phyloP scores from a whole-genome alignment of 2,888 invertebrate species.

The Protophormia terraenovae region DNA sequence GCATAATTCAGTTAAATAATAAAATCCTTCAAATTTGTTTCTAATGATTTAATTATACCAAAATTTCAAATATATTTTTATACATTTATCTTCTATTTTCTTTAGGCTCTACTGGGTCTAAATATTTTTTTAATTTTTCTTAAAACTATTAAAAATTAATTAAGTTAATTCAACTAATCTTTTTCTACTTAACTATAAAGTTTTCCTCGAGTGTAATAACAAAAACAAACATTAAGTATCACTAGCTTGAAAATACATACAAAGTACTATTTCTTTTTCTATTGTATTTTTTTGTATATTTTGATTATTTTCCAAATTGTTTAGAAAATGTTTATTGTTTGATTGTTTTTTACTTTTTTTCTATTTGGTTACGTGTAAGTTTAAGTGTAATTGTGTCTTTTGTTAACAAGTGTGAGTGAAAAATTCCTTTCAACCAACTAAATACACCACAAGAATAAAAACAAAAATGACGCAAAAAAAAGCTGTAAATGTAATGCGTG shows the following conservation, averaged over 20 bases:
- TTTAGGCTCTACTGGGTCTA: too few species aligned
- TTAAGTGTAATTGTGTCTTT: not conserved
- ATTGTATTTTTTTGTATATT: not conserved
- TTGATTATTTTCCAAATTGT: slow-evolving; percentile 30
- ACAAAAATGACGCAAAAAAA: not conserved
- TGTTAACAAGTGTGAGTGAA: not conserved
- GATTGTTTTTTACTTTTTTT: not conserved
- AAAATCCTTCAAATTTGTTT: too few species aligned
- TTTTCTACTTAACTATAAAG: too few species aligned
- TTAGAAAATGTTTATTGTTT: slow-evolving; percentile 45
- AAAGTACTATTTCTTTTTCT: not conserved
- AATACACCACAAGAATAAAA: not conserved
- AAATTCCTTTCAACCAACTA: slow-evolving; percentile 21
- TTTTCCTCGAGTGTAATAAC: too few species aligned
- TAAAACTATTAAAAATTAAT: too few species aligned
- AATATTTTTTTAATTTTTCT: too few species aligned
- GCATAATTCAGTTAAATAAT: too few species aligned
- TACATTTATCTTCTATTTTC: too few species aligned
- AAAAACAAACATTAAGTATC: not conserved
- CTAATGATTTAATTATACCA: too few species aligned
- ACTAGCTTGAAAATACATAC: not conserved
- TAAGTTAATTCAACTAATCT: too few species aligned
- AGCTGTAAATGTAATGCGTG: slow-evolving; percentile 58
- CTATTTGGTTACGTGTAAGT: not conserved
- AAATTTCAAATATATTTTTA: too few species aligned